Evolutionary conservation across 2,888 invertebrate species (phyloP), one percentile per base, ranked within the genome.

Genomic region (Mythimna lalbum): DNA sequence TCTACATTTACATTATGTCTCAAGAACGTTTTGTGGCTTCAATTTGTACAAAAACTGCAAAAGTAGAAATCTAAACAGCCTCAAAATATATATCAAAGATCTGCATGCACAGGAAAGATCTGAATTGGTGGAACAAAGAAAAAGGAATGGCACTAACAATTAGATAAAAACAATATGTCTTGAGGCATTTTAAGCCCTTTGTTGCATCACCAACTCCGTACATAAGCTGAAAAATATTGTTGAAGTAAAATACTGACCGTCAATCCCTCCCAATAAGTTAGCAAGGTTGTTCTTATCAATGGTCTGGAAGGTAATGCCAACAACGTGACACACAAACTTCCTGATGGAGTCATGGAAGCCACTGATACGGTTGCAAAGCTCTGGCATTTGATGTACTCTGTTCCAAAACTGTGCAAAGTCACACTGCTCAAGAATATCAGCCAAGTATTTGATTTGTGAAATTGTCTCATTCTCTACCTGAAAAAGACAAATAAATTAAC

Each of bases 251-350:
- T 63, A 90, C 93, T 90, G 91, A 98, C 98, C 99, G 94, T 98
- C 98, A 89, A 99, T 97, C 81, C 98, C 98, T 62, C 99, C 99
- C 64, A 99, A 96, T 50, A 99, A 96, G 89, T 98, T 98, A 65
- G 98, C 97, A 57, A 99, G 95, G 78, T 98, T 97, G 69, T 96
- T 96, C 89, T 98, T 98, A 78, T 98, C 98, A 89, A 99, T 98
- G 2, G 98, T 98, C 94, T 99, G 99, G 96, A 99, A 99, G 1
- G 99, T 99, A 68, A 99, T 99, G 79, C 98, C 98, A 53, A 99
- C 98, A 57, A 99, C 99, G 92, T 99, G 99, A 83, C 99, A 99
- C 10, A 99, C 98, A 96, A 99, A 99, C 93, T 99, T 99, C 78
- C 99, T 96, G 80, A 99, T 98, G 0, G 99, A 99, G 93, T 99